Conservation (phyloP, 2,888 invertebrate genomes). For the Entomobrya multifasciata region DNA sequence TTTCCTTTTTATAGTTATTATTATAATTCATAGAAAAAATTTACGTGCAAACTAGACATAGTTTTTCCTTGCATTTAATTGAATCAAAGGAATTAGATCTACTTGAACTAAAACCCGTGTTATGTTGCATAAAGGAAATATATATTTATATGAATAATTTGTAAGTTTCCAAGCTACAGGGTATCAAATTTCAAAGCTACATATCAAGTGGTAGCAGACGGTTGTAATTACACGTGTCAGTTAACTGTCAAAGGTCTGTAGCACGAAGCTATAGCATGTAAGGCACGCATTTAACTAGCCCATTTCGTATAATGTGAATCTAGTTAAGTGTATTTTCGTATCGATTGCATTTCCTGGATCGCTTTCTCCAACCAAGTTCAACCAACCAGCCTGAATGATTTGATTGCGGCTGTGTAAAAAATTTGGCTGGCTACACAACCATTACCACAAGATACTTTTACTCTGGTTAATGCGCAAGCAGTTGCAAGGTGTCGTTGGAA, state of each 20-base stretch:
- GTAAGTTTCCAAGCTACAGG: no score
- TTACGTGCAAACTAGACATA: no score
- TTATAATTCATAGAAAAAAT: no score
- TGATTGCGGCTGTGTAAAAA: slow-evolving; percentile 15
- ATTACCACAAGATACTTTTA: neutral
- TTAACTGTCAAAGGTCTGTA: slow-evolving; percentile 59
- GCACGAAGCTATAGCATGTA: no score
- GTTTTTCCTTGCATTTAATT: no score
- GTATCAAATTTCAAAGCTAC: no score
- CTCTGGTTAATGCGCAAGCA: neutral
- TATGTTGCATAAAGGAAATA: no score
- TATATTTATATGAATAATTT: no score
- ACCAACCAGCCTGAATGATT: slow-evolving; percentile 29
- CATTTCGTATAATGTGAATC: slow-evolving; percentile 40
- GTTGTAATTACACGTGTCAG: slow-evolving; percentile 68
- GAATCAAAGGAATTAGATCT: no score
- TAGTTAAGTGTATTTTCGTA: slow-evolving; percentile 43
- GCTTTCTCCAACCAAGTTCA: slow-evolving; percentile 42
- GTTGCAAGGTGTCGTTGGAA: neutral
- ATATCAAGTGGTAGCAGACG: slow-evolving; percentile 60
- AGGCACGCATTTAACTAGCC: slow-evolving; percentile 37
- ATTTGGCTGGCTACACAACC: neutral
- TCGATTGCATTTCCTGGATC: slow-evolving; percentile 41
- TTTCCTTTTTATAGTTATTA: no score
- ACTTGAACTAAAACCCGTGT: no score